Percentiles rank a stretch among this genome's conserved stretches.
These are phyloP conservation scores for Aphidius gifuensis DNA, from an alignment of 1,140 invertebrate species.

Conservation along the genomic window DNA sequence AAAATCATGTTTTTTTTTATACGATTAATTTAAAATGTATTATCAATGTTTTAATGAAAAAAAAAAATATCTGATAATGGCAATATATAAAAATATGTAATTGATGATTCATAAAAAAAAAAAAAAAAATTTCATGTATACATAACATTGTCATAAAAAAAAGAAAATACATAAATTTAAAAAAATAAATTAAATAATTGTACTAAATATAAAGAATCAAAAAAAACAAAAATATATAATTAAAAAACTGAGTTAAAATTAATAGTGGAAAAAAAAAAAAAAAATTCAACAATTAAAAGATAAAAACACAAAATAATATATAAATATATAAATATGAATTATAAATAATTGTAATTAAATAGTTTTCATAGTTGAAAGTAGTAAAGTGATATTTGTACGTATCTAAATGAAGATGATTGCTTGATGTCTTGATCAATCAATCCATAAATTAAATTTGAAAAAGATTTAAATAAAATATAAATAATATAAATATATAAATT, in stretches of 20 bases:
- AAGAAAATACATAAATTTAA: too few species aligned
- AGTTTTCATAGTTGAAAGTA: conserved; percentile 1
- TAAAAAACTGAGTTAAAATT: conserved; percentile 1
- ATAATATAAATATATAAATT: conserved; percentile 7
- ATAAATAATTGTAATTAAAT: conserved; percentile 10
- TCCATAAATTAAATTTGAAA: conserved; percentile 6
- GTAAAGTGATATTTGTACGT: conserved; percentile 26
- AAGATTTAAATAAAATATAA: not conserved
- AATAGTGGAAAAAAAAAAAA: conserved; percentile 5
- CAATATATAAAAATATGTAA: not conserved
- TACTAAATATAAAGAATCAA: conserved; percentile 26
- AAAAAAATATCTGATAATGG: conserved; percentile 8
- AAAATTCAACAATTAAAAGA: not conserved
- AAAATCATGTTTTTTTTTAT: conserved; percentile 18
- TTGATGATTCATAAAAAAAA: too few species aligned
- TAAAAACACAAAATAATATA: conserved; percentile 11
- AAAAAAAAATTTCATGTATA: conserved; percentile 10
- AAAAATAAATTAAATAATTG: conserved; percentile 20
- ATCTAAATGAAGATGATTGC: conserved; percentile 12
- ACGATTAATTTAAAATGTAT: conserved; percentile 20
- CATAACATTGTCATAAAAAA: conserved; percentile 27
- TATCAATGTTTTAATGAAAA: conserved; percentile 22
- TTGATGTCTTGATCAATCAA: conserved; percentile 13
- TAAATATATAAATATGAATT: conserved; percentile 16
- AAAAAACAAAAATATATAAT: conserved; percentile 6